Base-by-base conservation (phyloP, 1,140 invertebrate genomes). In the Brachionus koreanus region DNA sequence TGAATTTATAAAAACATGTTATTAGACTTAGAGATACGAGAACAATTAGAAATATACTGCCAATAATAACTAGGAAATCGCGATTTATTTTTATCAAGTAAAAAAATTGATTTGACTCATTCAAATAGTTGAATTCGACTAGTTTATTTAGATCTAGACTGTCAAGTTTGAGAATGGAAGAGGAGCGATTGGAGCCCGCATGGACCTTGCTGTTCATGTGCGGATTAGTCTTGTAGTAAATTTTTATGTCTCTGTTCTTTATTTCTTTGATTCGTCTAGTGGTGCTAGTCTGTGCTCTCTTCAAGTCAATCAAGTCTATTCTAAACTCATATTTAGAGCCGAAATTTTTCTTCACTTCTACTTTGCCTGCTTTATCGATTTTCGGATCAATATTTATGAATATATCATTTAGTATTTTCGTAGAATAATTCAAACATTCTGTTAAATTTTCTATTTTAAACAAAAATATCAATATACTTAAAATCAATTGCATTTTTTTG, bases 331-430 rank as follows among this genome's bases (percentile, higher is more conserved):
- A 69, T 39, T 39, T 69, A 7, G 37, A 39, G 42, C 13, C 19
- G 5, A 69, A 7, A n/a, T 12, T 69, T 16, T 33, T 69, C 12
- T 42, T 69, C 33, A 39, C 16, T 19, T 0, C 16, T 39, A 39
- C 16, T 39, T 69, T 69, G 6, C 33, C 9, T 1, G 13, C 37
- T 37, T 16, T 42, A 39, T 69, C 65, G 65, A 69, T 69, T 37
- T 69, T 69, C 33, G 65, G 65, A 39, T 69, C 65, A 39, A 69
- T 69, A 69, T 69, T 69, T 42, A 69, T 69, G n/a, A 69, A 69
- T 16, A 69, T 69, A 7, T 69, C 65, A 69, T 69, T 69, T 39
- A 69, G 3, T n/a, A 69, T 69, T 69, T 39, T 37, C 3, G 65
- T 37, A 16, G 65, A 69, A 7, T 39, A 19, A 42, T 39, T 69